Conservation (phyloP, 2,113 vertebrate species). For the Albula glossodonta region DNA sequence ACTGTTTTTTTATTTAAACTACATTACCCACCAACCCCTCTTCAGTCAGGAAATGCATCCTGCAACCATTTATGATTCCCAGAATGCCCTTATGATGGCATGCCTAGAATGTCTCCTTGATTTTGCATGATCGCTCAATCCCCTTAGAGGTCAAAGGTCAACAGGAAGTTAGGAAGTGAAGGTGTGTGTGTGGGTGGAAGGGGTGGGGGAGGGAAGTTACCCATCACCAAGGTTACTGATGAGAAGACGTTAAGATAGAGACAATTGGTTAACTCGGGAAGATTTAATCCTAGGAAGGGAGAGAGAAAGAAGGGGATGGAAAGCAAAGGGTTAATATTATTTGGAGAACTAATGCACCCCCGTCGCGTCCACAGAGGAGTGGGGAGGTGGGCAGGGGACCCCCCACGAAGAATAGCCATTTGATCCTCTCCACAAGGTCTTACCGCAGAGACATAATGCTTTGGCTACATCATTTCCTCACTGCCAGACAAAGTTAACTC, state of each 20-base stretch:
- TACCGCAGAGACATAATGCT: neutral
- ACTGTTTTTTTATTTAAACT: too few species aligned
- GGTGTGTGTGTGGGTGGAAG: neutral
- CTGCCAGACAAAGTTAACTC: neutral
- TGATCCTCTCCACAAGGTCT: slow-evolving; percentile 6
- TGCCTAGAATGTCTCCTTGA: neutral
- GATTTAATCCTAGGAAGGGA: neutral
- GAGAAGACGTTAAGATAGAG: neutral
- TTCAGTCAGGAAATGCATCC: neutral
- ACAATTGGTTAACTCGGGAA: neutral
- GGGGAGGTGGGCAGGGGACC: neutral
- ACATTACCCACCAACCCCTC: neutral
- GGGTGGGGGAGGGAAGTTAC: neutral
- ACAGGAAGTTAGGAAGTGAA: neutral
- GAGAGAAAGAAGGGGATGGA: neutral
- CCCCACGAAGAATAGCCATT: neutral
- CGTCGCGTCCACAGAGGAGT: neutral
- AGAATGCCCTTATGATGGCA: neutral
- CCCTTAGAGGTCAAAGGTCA: neutral
- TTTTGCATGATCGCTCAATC: neutral
- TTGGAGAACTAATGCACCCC: neutral
- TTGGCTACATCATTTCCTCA: neutral
- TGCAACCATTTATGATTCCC: neutral
- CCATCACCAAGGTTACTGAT: neutral
- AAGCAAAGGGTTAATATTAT: neutral